Percentiles rank a stretch among this genome's conserved stretches.
These are phyloP conservation scores for Folsomia candida DNA, from an alignment of 2,888 invertebrate species.

Conservation along the genomic window DNA sequence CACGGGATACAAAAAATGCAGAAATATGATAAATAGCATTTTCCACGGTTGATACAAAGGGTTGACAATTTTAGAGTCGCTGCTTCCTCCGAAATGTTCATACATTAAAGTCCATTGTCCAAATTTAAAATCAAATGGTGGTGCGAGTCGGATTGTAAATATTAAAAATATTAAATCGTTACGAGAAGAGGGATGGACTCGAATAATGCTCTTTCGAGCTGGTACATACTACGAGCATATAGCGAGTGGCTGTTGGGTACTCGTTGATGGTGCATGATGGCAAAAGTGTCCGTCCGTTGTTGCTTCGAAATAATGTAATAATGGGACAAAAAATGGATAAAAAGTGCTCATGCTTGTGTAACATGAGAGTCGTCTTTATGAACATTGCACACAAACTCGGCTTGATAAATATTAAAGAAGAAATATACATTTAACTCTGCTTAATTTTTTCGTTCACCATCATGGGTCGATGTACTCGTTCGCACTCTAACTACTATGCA, in stretches of 20 bases:
- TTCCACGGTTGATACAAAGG: constrained; percentile 35
- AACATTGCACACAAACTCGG: not conserved
- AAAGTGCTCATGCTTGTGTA: not conserved
- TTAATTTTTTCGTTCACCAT: too few relatives aligned
- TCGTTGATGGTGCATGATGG: not conserved
- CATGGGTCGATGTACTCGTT: not conserved
- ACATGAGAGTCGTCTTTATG: not conserved
- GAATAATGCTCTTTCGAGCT: too few relatives aligned
- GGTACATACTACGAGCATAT: too few relatives aligned
- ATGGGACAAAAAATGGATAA: not conserved
- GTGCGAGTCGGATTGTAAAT: not conserved
- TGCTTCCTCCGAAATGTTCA: not conserved
- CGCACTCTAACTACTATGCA: too few relatives aligned
- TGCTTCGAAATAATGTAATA: not conserved
- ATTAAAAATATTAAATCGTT: not conserved
- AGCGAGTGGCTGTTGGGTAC: not conserved
- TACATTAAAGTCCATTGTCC: not conserved
- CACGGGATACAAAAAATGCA: constrained; percentile 45
- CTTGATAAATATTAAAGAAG: not conserved
- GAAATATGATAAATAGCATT: constrained; percentile 51
- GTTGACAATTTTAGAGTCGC: constrained; percentile 43
- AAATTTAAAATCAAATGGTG: not conserved
- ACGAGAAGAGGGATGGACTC: not conserved
- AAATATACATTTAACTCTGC: not conserved
- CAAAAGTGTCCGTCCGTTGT: not conserved